Conservation (phyloP, 2,797 vertebrate species). For the Centropyge bicolor region DNA sequence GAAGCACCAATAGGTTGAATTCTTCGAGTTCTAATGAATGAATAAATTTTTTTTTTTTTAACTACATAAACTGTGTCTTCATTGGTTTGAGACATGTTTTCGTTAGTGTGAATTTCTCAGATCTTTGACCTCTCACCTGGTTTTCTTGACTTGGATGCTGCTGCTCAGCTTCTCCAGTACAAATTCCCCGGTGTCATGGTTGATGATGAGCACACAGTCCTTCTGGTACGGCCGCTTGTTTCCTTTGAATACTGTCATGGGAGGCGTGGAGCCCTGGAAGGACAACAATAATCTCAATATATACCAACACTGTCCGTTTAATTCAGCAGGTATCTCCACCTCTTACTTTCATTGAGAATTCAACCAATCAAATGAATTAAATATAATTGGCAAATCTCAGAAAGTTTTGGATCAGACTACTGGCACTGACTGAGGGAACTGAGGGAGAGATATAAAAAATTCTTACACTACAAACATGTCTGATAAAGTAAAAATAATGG, state of each 20-base stretch:
- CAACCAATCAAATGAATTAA: not conserved
- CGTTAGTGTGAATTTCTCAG: not conserved
- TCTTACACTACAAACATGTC: not conserved
- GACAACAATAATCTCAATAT: not conserved
- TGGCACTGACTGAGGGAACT: not conserved
- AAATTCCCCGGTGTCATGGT: slow-evolving; percentile 98
- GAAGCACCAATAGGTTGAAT: not conserved
- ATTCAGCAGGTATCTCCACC: not conserved
- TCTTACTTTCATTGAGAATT: not conserved
- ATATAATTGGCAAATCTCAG: too few species aligned
- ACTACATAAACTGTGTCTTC: too few species aligned
- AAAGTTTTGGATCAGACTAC: too few species aligned
- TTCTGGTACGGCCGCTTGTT: slow-evolving; percentile 99
- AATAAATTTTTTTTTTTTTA: too few species aligned
- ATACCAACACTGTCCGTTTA: too few species aligned
- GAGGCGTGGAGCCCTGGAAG: slow-evolving; percentile 94
- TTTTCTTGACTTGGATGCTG: slow-evolving; percentile 99
- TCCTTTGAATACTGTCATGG: slow-evolving; percentile 99
- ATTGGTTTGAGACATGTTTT: not conserved
- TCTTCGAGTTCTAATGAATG: not conserved
- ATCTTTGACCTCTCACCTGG: slow-evolving; percentile 86
- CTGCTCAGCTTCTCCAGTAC: slow-evolving; percentile 98
- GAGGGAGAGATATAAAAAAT: not conserved
- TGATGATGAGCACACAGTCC: slow-evolving; percentile 98
- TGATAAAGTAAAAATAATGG: not conserved